A percentile compares a stretch with the other conserved stretches of the same genome.
These are phyloP conservation scores for Poeciliopsis occidentalis DNA, from an alignment of 2,113 vertebrate species.

Conservation along the genomic window DNA sequence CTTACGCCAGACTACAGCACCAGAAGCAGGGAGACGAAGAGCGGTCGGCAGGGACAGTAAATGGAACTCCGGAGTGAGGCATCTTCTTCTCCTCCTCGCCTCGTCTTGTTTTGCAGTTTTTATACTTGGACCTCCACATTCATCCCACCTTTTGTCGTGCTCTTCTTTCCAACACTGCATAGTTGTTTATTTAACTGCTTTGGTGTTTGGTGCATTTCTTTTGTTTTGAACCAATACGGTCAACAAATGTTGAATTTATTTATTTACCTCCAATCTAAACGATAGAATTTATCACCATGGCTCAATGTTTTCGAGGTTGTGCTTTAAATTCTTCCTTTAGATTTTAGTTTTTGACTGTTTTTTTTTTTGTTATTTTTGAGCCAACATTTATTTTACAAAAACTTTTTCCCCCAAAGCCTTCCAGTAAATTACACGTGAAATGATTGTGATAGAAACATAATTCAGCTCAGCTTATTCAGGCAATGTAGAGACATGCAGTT, in stretches of 20 bases:
- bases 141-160: conserved; percentile 19
- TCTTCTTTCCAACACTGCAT: conserved; percentile 14
- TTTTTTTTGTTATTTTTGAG: background rate
- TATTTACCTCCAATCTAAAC: conserved; percentile 25
- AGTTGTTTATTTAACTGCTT: conserved; percentile 44
- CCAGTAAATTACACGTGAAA: conserved; percentile 35
- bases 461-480: conserved; percentile 25
- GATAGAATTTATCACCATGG: conserved; percentile 7
- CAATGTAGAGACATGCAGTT: background rate
- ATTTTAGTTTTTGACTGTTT: background rate
- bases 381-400: no score
- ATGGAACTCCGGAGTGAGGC: conserved; percentile 80
- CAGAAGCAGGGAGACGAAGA: conserved; percentile 90
- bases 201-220: conserved; percentile 21
- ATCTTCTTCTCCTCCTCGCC: background rate
- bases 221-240: conserved; percentile 2
- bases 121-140: background rate
- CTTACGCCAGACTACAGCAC: conserved; percentile 92
- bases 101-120: background rate
- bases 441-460: conserved; percentile 7
- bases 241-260: background rate
- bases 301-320: background rate
- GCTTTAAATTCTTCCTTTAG: conserved; percentile 3
- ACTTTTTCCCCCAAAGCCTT: conserved; percentile 37
- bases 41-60: conserved; percentile 78